A percentile compares a stretch with the other conserved stretches of the same genome.
Evolutionary conservation across 2,888 invertebrate genomes (phyloP).

Genomic region (Masnerella sp.): DNA sequence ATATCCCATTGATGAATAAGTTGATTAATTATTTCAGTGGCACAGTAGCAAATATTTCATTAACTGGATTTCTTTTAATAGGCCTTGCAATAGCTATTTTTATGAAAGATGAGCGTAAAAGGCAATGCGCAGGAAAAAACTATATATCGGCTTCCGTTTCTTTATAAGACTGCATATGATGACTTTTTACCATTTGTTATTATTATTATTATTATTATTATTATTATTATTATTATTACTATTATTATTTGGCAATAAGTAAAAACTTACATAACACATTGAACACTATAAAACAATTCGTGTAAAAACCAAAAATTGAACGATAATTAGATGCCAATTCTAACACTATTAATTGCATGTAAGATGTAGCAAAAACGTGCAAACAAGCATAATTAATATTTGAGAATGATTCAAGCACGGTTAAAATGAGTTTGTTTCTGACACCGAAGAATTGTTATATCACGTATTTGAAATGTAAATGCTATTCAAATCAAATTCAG

Average conservation of each 20-base stretch:
- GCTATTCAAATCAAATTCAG: background rate
- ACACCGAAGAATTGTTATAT: constrained; percentile 21
- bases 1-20: constrained; percentile 64
- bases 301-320: no score
- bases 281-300: no score
- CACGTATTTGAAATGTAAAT: constrained; percentile 28
- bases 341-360: background rate
- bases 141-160: background rate
- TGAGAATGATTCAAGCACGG: background rate
- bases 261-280: no score
- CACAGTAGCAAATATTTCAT: constrained; percentile 63
- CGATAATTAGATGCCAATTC: no score
- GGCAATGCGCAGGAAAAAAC: constrained; percentile 41
- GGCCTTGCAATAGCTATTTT: constrained; percentile 29
- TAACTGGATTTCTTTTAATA: constrained; percentile 31
- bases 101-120: constrained; percentile 50
- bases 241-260: no score
- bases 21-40: constrained; percentile 63
- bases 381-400: constrained; percentile 6
- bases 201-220: no score
- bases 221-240: no score
- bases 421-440: background rate
- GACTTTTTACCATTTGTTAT: no score
- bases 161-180: constrained; percentile 37
- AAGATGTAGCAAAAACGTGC: background rate